A percentile compares a stretch with the other conserved stretches of the same genome.
Conservation (phyloP, 2,797 vertebrate species). For the Smutsia temminckii region DNA sequence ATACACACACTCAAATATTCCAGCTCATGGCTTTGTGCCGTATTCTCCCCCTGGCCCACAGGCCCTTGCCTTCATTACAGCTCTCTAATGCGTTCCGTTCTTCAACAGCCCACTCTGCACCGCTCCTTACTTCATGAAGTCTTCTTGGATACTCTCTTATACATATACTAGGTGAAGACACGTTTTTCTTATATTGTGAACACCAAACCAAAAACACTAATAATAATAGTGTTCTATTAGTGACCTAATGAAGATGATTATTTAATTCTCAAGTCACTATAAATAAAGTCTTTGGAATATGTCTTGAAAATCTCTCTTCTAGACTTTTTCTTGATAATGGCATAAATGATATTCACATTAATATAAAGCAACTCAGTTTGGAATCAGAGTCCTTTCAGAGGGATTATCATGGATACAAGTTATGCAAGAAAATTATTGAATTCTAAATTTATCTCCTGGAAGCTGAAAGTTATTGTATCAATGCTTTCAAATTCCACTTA, state of each 20-base stretch:
- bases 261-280: neutral
- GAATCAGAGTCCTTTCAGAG: neutral
- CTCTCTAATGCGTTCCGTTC: neutral
- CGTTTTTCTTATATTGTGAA: neutral
- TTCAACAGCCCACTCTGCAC: neutral
- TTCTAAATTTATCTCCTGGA: neutral
- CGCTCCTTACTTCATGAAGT: neutral
- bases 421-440: neutral
- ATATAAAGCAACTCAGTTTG: neutral
- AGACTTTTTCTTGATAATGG: neutral
- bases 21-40: neutral
- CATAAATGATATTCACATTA: neutral
- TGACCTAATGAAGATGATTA: neutral
- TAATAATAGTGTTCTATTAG: neutral
- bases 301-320: neutral
- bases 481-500: neutral
- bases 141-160: neutral
- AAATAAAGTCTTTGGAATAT: neutral
- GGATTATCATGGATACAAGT: neutral
- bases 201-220: neutral
- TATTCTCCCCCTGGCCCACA: neutral
- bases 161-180: neutral
- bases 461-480: neutral
- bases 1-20: neutral
- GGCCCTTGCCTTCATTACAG: neutral